Conservation (phyloP, 2,113 vertebrate genomes). For the Cololabis saira region DNA sequence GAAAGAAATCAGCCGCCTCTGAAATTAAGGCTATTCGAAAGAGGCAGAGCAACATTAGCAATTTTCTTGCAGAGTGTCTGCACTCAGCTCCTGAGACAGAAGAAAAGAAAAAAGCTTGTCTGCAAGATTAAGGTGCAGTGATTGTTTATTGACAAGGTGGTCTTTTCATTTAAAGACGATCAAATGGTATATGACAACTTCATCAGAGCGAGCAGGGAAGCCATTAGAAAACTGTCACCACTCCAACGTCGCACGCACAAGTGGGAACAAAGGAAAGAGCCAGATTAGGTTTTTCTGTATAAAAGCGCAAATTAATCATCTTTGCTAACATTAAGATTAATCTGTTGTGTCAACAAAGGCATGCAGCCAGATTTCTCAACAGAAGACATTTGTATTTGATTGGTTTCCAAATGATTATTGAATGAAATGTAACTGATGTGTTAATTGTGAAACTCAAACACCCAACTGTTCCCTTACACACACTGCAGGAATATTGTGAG, state of each 20-base stretch:
- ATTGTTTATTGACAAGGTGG: conserved; percentile 66
- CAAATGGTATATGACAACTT: conserved; percentile 15
- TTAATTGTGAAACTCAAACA: too few species aligned
- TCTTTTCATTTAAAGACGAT: conserved; percentile 28
- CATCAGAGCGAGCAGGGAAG: background rate
- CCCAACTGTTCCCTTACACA: too few species aligned
- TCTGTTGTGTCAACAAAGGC: background rate
- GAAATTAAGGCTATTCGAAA: conserved; percentile 34
- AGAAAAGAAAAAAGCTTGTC: conserved; percentile 3
- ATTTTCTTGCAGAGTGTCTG: conserved; percentile 12
- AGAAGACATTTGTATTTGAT: too few species aligned
- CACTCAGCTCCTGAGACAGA: conserved; percentile 1
- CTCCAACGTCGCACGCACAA: background rate
- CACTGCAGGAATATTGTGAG: too few species aligned
- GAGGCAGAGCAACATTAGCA: conserved; percentile 30
- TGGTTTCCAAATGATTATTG: too few species aligned
- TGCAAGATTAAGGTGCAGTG: conserved; percentile 34
- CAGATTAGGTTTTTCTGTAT: background rate
- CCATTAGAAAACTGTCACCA: conserved; percentile 16
- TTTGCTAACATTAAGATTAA: background rate
- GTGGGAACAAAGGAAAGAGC: background rate
- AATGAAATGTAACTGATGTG: too few species aligned
- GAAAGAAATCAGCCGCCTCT: conserved; percentile 14
- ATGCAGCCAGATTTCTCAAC: background rate
- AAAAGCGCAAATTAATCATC: background rate